Evolutionary conservation across 2,888 invertebrate species (phyloP).

Genomic region (Limnephilus rhombicus): DNA sequence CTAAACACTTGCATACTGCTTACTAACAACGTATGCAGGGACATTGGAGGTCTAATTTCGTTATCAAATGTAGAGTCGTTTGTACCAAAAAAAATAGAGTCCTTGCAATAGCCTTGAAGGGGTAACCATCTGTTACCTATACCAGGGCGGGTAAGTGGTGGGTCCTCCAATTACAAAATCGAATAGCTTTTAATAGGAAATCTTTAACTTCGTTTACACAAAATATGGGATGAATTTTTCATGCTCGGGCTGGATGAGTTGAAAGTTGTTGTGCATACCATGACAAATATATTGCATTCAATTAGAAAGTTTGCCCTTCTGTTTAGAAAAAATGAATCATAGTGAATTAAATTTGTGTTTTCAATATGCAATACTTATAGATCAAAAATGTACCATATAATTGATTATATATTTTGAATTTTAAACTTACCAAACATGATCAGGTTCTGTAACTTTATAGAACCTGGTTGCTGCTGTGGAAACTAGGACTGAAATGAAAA

Average conservation of each 20-base stretch:
- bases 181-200: too few species aligned
- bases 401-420: neutral
- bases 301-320: neutral
- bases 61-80: too few species aligned
- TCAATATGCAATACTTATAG: neutral
- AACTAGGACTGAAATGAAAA: conserved; percentile 81
- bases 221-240: neutral
- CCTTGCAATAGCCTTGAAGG: too few species aligned
- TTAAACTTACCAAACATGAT: conserved; percentile 92
- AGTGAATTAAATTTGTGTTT: neutral
- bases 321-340: neutral
- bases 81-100: too few species aligned
- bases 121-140: too few species aligned
- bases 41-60: too few species aligned
- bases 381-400: neutral
- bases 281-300: neutral
- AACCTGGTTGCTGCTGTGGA: conserved; percentile 88
- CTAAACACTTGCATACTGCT: too few species aligned
- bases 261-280: neutral
- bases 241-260: neutral
- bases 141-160: too few species aligned
- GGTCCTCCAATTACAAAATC: neutral
- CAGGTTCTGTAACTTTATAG: conserved; percentile 93
- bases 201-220: neutral
- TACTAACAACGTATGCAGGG: too few species aligned